These are phyloP conservation scores for Dinomys branickii DNA, from an alignment of 2,113 vertebrate species.

Conservation along the genomic window DNA sequence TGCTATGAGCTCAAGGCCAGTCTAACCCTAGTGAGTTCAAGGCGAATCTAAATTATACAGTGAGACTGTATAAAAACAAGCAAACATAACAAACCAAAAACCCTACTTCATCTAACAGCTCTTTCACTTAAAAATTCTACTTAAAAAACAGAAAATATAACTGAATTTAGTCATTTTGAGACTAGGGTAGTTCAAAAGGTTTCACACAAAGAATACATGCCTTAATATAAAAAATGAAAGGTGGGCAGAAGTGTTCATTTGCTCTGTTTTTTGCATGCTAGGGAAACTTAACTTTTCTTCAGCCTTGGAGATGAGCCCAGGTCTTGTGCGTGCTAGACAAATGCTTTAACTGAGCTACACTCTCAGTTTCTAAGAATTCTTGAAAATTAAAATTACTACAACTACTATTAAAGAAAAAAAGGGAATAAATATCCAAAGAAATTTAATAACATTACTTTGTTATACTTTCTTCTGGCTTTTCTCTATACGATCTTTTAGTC, in stretches of 20 bases:
- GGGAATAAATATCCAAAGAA: neutral
- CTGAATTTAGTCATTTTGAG: neutral
- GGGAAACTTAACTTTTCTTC: neutral
- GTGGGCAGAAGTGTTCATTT: neutral
- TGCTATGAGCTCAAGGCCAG: neutral
- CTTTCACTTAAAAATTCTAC: constrained; percentile 54
- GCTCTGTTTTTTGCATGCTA: neutral
- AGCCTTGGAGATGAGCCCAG: neutral
- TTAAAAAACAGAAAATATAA: neutral
- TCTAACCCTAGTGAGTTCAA: neutral
- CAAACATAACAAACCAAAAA: neutral
- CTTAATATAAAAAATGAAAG: neutral
- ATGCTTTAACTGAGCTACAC: neutral
- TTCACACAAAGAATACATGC: neutral
- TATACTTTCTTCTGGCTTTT: neutral
- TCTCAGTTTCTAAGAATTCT: neutral
- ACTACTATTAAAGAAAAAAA: constrained; percentile 37
- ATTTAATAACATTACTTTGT: neutral
- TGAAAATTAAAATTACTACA: constrained; percentile 37
- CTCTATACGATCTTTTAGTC: neutral
- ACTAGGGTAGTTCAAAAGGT: neutral
- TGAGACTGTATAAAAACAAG: neutral
- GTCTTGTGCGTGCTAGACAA: neutral
- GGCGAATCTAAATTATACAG: neutral
- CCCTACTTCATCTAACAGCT: neutral